Conservation (phyloP, 2,888 invertebrate genomes). For the Zaprionus bogoriensis region DNA sequence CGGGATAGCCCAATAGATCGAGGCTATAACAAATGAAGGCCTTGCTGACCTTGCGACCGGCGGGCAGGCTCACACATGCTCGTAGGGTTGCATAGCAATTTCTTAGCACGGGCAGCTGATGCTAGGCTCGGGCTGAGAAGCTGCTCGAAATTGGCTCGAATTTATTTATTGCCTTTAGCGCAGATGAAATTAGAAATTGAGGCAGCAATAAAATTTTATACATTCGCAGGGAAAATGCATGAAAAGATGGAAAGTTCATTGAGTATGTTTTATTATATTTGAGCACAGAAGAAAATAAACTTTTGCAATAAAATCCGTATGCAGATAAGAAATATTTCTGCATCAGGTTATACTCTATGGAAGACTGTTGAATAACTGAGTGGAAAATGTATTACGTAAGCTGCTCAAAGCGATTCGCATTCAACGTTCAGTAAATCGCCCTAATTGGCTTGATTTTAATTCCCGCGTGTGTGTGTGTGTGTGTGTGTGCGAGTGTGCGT, state of each 20-base stretch:
- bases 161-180: constrained; percentile 5
- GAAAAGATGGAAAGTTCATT: too few relatives aligned
- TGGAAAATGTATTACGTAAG: background rate
- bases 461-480: background rate
- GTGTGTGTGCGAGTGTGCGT: background rate
- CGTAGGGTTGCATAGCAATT: constrained; percentile 22
- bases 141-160: constrained; percentile 5
- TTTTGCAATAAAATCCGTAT: background rate
- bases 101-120: background rate
- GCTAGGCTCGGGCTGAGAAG: background rate
- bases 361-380: background rate
- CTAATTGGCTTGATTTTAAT: constrained; percentile 16
- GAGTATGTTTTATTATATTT: too few relatives aligned
- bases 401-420: background rate
- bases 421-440: background rate
- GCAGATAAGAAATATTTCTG: too few relatives aligned
- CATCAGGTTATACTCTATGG: too few relatives aligned
- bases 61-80: background rate
- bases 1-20: too few relatives aligned
- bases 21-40: constrained; percentile 27
- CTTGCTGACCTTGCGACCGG: constrained; percentile 34
- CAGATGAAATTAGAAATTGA: too few relatives aligned
- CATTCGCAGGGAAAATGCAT: too few relatives aligned
- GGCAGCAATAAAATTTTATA: background rate
- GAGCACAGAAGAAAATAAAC: background rate